These are phyloP conservation scores for Euplagia quadripunctaria DNA, from an alignment of 2,888 invertebrate genomes.

Conservation along the genomic window DNA sequence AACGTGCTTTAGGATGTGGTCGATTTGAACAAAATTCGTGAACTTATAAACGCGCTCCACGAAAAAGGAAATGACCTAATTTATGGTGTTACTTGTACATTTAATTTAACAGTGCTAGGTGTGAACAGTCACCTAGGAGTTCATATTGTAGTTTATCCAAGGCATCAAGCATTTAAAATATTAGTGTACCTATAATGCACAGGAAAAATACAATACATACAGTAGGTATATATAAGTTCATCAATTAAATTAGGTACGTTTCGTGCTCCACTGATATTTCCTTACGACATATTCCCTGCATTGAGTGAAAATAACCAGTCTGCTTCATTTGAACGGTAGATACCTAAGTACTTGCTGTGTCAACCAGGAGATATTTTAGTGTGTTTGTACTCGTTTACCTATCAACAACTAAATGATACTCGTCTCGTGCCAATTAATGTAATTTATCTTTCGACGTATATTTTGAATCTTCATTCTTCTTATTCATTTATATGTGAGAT, in stretches of 20 bases:
- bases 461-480: constrained; percentile 27
- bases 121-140: not conserved
- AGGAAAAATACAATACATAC: too few species aligned
- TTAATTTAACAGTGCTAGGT: too few species aligned
- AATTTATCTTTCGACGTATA: constrained; percentile 50
- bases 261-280: not conserved
- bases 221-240: not conserved
- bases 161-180: not conserved
- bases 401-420: constrained; percentile 49
- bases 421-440: constrained; percentile 49
- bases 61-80: too few species aligned
- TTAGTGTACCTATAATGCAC: not conserved
- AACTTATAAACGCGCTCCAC: too few species aligned
- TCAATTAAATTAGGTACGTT: not conserved
- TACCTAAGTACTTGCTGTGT: constrained; percentile 20
- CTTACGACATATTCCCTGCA: not conserved
- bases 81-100: too few species aligned
- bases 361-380: constrained; percentile 39
- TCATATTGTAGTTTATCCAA: not conserved
- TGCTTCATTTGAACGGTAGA: not conserved
- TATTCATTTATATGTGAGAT: not conserved
- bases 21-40: too few species aligned
- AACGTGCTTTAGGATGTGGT: too few species aligned
- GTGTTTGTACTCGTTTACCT: constrained; percentile 41
- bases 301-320: constrained; percentile 5